Evolutionary conservation across 1,140 invertebrate genomes (phyloP).

Genomic region (Brachionus rubens): DNA sequence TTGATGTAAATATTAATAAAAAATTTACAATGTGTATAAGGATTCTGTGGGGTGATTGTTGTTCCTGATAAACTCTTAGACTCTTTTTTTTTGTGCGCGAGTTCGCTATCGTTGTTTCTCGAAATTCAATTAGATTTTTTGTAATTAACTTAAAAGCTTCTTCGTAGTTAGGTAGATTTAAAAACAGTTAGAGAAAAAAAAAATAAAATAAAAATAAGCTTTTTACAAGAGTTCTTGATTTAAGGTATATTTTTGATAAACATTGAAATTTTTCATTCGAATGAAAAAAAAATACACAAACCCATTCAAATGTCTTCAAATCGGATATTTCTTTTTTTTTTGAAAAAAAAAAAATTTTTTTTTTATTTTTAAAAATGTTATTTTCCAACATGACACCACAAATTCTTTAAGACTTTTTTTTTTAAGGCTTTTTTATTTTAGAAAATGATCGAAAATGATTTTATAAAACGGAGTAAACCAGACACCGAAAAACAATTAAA

Average conservation of each 20-base stretch:
- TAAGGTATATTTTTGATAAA: not conserved
- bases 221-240: not conserved
- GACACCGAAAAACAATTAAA: not conserved
- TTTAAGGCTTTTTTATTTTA: no score
- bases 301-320: not conserved
- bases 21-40: no score
- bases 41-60: no score
- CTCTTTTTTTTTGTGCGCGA: no score
- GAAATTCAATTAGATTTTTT: no score
- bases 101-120: no score
- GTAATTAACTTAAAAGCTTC: no score
- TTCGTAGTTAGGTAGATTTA: no score
- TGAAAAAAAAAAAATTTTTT: not conserved
- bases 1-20: no score
- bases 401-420: not conserved
- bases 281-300: constrained; percentile 30
- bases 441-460: not conserved
- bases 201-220: not conserved
- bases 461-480: not conserved
- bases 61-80: no score
- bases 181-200: not conserved
- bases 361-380: not conserved
- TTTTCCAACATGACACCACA: not conserved
- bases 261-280: not conserved
- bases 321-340: not conserved